Evolutionary conservation across 2,888 invertebrate genomes (phyloP), one percentile per base, ranked within the genome.

Genomic region (Rotaria macrura): DNA sequence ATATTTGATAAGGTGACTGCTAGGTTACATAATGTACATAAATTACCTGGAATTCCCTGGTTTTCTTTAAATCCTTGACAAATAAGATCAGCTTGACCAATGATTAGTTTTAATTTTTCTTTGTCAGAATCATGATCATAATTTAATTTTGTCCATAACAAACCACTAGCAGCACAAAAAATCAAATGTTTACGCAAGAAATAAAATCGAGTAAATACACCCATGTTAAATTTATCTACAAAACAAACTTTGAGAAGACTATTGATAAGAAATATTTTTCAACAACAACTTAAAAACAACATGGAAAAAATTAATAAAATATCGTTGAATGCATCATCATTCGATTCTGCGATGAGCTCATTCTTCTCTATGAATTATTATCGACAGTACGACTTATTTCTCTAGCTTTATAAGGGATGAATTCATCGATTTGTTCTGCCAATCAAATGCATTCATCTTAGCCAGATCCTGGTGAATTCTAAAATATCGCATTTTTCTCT

Each of bases 31-130:
- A 10, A 43, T 43, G 10, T 43, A 43, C 10, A 49, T 49, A 49
- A 17, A 49, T 49, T 43, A 79, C 79, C 79, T n/a, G 79, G 79
- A n/a, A 79, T 43, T 25, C 79, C 79, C 7, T 79, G 43, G 25
- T 79, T 79, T 43, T 79, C 79, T 79, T 79, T 79, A n/a, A 43
- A 79, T 17, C 43, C 43, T n/a, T 43, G 40, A 43, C 79, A 79
- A 14, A 43, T n/a, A n/a, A 43, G 25, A 79, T 40, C 25, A 14
- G 43, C 79, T 25, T 43, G 10, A n/a, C 4, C 5, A n/a, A 79
- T 79, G 0, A 43, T 43, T 14, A 6, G 4, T 9, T 79, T 40
- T 25, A 43, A 10, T 43, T 79, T 25, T 43, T 79, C 43, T n/a
- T n/a, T 79, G 14, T 79, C 25, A 5, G 2, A 6, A 79, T 43